These are phyloP conservation scores for Lepidotrigona ventralis DNA, from an alignment of 1,140 invertebrate genomes.

Conservation along the genomic window DNA sequence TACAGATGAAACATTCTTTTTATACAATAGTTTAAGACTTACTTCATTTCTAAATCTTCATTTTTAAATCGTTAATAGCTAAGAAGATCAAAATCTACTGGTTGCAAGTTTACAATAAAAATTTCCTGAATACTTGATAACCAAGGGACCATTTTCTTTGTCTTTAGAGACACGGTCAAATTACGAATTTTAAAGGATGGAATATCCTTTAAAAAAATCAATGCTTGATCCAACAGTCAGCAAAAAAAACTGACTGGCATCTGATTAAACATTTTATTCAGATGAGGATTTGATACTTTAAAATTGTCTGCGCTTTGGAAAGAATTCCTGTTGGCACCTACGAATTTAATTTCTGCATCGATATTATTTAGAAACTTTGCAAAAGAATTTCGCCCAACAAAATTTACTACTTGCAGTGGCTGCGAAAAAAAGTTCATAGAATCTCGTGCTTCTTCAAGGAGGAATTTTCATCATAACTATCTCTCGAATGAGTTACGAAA, in stretches of 20 bases:
- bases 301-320: not conserved
- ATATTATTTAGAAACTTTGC: not conserved
- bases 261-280: not conserved
- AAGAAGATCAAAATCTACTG: too few species aligned
- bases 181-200: not conserved
- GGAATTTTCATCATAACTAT: not conserved
- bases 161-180: too few species aligned
- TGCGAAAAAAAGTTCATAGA: not conserved
- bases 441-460: not conserved
- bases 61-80: too few species aligned
- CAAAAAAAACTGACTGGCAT: not conserved
- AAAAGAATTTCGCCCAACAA: not conserved
- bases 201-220: not conserved
- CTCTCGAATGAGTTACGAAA: not conserved
- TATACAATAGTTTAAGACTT: too few species aligned
- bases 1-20: too few species aligned
- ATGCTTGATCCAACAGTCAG: not conserved
- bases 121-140: too few species aligned
- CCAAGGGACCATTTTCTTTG: too few species aligned
- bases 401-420: not conserved
- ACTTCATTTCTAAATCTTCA: too few species aligned
- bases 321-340: not conserved
- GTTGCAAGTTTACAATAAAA: too few species aligned
- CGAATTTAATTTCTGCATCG: not conserved
- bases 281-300: not conserved